Evolutionary conservation across 2,113 vertebrate genomes (phyloP).

Genomic region (Polypterus senegalus): DNA sequence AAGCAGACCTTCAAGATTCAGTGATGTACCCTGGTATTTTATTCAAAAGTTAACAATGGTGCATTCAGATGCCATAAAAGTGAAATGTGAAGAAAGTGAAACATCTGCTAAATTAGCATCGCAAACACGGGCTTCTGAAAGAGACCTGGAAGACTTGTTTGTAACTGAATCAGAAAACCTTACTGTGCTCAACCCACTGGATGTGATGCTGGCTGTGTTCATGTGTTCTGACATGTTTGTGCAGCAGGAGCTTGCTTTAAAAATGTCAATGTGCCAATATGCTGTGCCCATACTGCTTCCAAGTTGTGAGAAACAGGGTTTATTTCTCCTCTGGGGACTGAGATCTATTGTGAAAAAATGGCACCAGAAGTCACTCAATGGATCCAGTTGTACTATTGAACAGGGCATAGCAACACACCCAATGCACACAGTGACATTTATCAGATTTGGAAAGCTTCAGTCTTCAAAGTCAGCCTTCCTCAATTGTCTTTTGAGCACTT

Average conservation of each 20-base stretch:
- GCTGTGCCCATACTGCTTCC: slow-evolving; percentile 17
- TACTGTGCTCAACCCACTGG: slow-evolving; percentile 23
- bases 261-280: slow-evolving; percentile 19
- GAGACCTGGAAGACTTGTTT: no score
- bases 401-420: not conserved
- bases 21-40: no score
- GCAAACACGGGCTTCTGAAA: no score
- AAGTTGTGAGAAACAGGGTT: slow-evolving; percentile 6
- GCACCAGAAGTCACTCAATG: not conserved
- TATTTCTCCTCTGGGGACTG: slow-evolving; percentile 17
- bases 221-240: slow-evolving; percentile 35
- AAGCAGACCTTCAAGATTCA: no score
- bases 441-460: slow-evolving; percentile 12
- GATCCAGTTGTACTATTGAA: not conserved
- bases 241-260: slow-evolving; percentile 12
- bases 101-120: no score
- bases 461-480: slow-evolving; percentile 18
- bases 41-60: no score
- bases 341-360: slow-evolving; percentile 13
- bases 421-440: slow-evolving; percentile 15
- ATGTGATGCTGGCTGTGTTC: slow-evolving; percentile 36
- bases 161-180: no score
- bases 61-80: no score
- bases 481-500: slow-evolving; percentile 10
- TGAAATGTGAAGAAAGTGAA: no score